Evolutionary conservation across 2,797 vertebrate species (phyloP), one percentile per base, ranked within the genome.

Genomic region (Danio choprae): DNA sequence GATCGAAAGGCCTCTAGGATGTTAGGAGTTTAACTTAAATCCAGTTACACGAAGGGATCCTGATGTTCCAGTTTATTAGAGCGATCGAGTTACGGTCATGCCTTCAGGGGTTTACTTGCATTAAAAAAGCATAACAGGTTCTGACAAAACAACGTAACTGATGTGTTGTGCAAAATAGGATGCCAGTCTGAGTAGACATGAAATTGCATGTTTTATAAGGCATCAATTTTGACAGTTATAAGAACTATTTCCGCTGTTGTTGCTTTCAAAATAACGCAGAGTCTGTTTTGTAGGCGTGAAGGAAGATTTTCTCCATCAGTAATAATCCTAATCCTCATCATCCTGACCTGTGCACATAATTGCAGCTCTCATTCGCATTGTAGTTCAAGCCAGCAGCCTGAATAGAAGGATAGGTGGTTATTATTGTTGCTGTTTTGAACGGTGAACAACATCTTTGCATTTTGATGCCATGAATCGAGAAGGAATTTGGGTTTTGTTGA

Each of bases 401-500:
- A 36, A 71, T 40, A 59, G 12, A 56, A 68, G 40, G 38, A 68
- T 5, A 44, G 12, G 53, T 48, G 58, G 58, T 56, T 75, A n/a
- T n/a, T 5, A 22, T 10, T 15, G 4, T 60, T 74, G 55, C 16
- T 76, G 16, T 16, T 74, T 48, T 20, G 3, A 56, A 36, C 8
- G 38, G 69, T 67, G 56, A 46, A 20, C 36, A 29, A 60, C 11
- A 3, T 18, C 7, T 48, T 41, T 56, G 40, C 56, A 7, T 44
- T 15, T 4, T 72, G 70, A 74, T 59, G 70, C 16, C 73, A 93
- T 92, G 89, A 82, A 15, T 56, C 88, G 84, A 4, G 84, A 70
- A 16, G 88, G 70, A 20, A 10, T 75, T 63, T 72, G 89, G 43
- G 13, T 92, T 11, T 65, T 90, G 13, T 29, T 93, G 83, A 93